Evolutionary conservation across 2,113 vertebrate species (phyloP).

Genomic region (Bubo blakistoni): DNA sequence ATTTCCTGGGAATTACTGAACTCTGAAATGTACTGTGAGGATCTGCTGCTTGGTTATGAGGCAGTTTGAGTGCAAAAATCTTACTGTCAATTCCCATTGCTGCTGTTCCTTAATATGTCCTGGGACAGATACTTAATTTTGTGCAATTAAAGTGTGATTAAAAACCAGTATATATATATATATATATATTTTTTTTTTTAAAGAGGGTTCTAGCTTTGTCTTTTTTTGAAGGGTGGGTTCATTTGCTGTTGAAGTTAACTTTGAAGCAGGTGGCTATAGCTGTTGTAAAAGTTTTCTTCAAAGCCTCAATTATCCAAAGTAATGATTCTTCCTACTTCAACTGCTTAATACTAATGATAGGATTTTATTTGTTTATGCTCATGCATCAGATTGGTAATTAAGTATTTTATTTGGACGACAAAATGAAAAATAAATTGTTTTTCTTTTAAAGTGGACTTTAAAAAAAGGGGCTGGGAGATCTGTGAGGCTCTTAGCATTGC

Average conservation of each 20-base stretch:
- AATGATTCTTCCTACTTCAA: neutral
- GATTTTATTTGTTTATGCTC: neutral
- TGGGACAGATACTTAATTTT: neutral
- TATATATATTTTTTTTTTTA: neutral
- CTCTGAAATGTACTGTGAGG: neutral
- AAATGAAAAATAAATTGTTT: neutral
- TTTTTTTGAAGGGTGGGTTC: neutral
- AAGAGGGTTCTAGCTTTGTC: neutral
- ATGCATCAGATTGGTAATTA: neutral
- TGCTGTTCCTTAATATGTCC: neutral
- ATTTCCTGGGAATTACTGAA: neutral
- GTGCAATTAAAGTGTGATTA: neutral
- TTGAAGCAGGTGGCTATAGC: neutral
- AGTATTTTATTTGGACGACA: neutral
- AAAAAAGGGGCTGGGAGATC: neutral
- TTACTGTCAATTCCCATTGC: neutral
- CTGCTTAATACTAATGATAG: neutral
- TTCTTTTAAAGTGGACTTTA: neutral
- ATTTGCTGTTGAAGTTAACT: neutral
- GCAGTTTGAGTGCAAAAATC: neutral
- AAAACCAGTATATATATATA: neutral
- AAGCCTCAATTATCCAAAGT: neutral
- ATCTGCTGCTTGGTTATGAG: neutral
- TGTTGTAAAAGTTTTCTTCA: neutral
- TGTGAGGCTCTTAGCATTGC: neutral